Percentiles rank a stretch among this genome's conserved stretches.
Conservation (phyloP, 2,888 invertebrate genomes). For the Diarsia mendica region DNA sequence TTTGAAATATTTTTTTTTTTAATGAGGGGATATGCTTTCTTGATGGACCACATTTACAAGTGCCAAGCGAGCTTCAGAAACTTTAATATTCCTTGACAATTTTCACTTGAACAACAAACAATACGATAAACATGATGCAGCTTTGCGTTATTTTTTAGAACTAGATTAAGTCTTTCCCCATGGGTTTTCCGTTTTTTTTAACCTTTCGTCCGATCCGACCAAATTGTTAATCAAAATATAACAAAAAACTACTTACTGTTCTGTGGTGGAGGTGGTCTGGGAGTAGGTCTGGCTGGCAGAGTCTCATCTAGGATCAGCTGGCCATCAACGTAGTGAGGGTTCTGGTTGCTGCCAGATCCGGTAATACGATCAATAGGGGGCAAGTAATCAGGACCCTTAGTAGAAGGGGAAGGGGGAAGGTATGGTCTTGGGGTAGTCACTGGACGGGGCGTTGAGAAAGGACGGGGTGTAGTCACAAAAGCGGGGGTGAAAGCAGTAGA, state of each 20-base stretch:
- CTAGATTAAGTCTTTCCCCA: background rate
- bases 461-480: constrained; percentile 73
- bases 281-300: constrained; percentile 23
- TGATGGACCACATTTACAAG: too few relatives aligned
- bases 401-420: constrained; percentile 80
- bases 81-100: background rate
- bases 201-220: too few relatives aligned
- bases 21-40: too few relatives aligned
- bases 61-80: too few relatives aligned
- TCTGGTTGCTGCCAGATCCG: constrained; percentile 69
- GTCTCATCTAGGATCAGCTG: constrained; percentile 76
- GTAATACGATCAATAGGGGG: constrained; percentile 82
- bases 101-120: too few relatives aligned
- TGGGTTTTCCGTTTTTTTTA: background rate
- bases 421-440: constrained; percentile 71
- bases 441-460: constrained; percentile 69
- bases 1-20: too few relatives aligned
- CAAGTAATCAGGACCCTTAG: constrained; percentile 84
- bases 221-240: background rate
- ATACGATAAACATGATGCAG: background rate
- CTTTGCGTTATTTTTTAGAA: background rate
- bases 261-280: constrained; percentile 13
- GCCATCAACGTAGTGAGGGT: constrained; percentile 81
- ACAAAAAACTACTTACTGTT: constrained; percentile 31
- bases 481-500: constrained; percentile 75